phyloP scores from a whole-genome alignment of 2,888 invertebrate species.

The Rhingia rostrata region DNA sequence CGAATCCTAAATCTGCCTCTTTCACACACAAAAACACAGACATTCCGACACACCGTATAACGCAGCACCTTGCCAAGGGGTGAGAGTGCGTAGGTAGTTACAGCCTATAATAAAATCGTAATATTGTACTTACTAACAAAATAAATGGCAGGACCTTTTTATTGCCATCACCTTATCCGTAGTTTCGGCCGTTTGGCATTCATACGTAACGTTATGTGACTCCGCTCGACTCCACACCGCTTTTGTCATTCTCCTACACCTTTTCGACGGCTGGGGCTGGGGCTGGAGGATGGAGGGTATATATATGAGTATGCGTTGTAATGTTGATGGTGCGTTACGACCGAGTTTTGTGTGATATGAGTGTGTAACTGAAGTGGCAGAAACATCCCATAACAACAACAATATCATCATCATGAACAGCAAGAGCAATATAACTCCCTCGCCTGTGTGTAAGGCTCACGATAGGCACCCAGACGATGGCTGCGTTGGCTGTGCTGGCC shows the following conservation, averaged over 20 bases:
- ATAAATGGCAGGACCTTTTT: constrained; percentile 74
- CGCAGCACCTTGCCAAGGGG: not conserved
- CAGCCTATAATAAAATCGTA: constrained; percentile 72
- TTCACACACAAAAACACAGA: constrained; percentile 9
- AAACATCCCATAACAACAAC: constrained; percentile 59
- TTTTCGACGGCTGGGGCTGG: not conserved
- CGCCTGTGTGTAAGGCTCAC: not conserved
- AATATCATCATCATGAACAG: constrained; percentile 47
- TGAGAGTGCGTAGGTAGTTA: constrained; percentile 55
- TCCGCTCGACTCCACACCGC: constrained; percentile 29
- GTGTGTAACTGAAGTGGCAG: constrained; percentile 60
- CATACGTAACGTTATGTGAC: constrained; percentile 59
- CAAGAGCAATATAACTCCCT: constrained; percentile 48
- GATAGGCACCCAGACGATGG: not conserved
- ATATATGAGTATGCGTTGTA: constrained; percentile 34
- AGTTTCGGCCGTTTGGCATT: constrained; percentile 69
- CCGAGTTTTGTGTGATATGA: constrained; percentile 51
- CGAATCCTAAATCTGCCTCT: constrained; percentile 68
- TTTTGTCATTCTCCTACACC: not conserved
- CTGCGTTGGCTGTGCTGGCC: not conserved
- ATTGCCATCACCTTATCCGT: constrained; percentile 73
- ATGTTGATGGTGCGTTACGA: constrained; percentile 70
- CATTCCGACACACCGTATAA: not conserved
- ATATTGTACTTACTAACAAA: constrained; percentile 72
- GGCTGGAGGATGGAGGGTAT: no score